Evolutionary conservation across 2,797 vertebrate species (phyloP).

Genomic region (Peromyscus melanophrys): DNA sequence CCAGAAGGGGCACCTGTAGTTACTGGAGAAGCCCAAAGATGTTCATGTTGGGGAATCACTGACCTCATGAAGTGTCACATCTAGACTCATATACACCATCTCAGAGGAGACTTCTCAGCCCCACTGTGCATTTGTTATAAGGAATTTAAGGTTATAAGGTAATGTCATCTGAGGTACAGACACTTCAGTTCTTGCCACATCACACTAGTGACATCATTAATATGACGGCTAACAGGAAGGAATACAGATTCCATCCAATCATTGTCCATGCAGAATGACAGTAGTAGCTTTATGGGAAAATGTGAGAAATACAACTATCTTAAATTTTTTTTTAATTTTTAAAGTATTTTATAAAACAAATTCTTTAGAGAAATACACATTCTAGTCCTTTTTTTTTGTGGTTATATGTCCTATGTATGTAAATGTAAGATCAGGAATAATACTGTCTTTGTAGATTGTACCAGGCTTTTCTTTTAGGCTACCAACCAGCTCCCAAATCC

Average conservation of each 20-base stretch:
- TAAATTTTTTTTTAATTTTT: neutral
- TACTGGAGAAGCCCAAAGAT: neutral
- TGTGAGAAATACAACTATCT: neutral
- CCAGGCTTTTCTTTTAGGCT: neutral
- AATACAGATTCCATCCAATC: neutral
- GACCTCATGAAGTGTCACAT: neutral
- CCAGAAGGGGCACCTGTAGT: neutral
- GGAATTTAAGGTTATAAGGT: neutral
- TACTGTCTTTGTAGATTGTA: neutral
- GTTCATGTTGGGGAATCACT: neutral
- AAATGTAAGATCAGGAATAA: neutral
- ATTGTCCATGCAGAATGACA: neutral
- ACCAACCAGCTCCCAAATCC: neutral
- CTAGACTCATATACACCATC: neutral
- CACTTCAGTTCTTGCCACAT: neutral
- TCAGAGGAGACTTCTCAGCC: neutral
- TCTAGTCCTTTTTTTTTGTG: neutral
- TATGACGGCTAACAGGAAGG: neutral
- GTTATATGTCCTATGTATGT: neutral
- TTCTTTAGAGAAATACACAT: constrained; percentile 2
- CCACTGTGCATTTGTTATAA: neutral
- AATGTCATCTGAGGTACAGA: neutral
- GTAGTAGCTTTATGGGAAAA: neutral
- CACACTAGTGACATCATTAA: neutral
- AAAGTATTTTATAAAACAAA: neutral